Conservation (phyloP, 2,888 invertebrate genomes). For the Metallyticus violacea region DNA sequence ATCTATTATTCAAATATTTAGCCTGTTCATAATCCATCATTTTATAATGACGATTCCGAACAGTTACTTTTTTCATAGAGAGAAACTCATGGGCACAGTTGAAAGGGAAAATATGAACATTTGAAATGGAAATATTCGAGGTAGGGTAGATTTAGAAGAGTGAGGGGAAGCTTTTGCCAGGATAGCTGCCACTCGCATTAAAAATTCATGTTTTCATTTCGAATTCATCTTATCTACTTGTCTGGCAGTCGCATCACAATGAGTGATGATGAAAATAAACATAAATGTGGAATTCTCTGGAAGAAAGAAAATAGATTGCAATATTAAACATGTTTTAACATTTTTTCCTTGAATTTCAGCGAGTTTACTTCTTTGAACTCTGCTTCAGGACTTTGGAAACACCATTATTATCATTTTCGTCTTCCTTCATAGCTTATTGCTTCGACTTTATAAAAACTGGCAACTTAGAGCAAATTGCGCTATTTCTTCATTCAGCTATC, state of each 20-base stretch:
- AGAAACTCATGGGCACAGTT: neutral
- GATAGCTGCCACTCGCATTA: conserved; percentile 1
- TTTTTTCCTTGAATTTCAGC: neutral
- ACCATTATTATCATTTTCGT: too few relatives aligned
- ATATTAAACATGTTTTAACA: neutral
- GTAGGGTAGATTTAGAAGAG: too few relatives aligned
- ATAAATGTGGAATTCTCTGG: neutral
- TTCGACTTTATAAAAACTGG: too few relatives aligned
- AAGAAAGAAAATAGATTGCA: neutral
- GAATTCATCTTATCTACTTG: conserved; percentile 9
- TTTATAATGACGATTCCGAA: neutral
- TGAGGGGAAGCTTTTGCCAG: too few relatives aligned
- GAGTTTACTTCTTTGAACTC: neutral
- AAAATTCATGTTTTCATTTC: conserved; percentile 16
- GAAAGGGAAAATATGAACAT: neutral
- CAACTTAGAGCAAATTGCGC: too few relatives aligned
- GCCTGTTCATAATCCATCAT: conserved; percentile 9
- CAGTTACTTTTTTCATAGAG: neutral
- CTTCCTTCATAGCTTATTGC: too few relatives aligned
- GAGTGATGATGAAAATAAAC: conserved; percentile 1
- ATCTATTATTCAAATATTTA: too few relatives aligned
- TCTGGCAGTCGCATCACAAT: neutral
- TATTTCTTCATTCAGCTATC: too few relatives aligned
- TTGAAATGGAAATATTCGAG: conserved; percentile 4
- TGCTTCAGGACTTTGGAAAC: too few relatives aligned